Conservation (phyloP, 2,888 invertebrate species). For the Entomobrya multifasciata region DNA sequence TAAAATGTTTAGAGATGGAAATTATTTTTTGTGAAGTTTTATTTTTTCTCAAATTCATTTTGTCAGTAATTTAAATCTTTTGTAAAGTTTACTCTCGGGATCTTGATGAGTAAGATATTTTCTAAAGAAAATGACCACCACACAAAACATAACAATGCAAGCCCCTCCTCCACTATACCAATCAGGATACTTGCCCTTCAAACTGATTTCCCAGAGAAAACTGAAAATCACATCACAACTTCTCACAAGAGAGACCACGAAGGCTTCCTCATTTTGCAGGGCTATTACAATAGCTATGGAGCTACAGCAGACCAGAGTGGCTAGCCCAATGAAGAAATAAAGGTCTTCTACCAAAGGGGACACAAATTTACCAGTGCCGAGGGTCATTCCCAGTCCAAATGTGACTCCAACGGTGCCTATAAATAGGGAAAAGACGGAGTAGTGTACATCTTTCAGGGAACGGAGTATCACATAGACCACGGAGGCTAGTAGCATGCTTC, state of each 20-base stretch:
- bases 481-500: constrained; percentile 54
- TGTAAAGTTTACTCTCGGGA: constrained; percentile 41
- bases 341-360: background rate
- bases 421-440: constrained; percentile 56
- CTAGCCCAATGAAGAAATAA: constrained; percentile 12
- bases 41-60: constrained; percentile 35
- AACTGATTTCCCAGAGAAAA: constrained; percentile 75
- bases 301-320: constrained; percentile 35
- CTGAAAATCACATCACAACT: constrained; percentile 74
- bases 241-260: constrained; percentile 74
- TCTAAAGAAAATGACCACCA: constrained; percentile 71
- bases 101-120: constrained; percentile 73
- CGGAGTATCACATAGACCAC: constrained; percentile 55
- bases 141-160: constrained; percentile 71
- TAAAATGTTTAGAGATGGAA: too few relatives aligned
- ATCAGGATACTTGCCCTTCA: constrained; percentile 68
- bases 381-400: constrained; percentile 35
- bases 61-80: constrained; percentile 33
- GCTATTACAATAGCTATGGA: constrained; percentile 72
- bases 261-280: constrained; percentile 77
- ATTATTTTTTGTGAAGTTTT: too few relatives aligned
- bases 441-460: constrained; percentile 64
- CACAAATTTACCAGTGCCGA: background rate
- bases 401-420: constrained; percentile 50
- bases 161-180: constrained; percentile 73